Evolutionary conservation across 2,888 invertebrate species (phyloP), one percentile per base, ranked within the genome.

Genomic region (Hipparchia semele): DNA sequence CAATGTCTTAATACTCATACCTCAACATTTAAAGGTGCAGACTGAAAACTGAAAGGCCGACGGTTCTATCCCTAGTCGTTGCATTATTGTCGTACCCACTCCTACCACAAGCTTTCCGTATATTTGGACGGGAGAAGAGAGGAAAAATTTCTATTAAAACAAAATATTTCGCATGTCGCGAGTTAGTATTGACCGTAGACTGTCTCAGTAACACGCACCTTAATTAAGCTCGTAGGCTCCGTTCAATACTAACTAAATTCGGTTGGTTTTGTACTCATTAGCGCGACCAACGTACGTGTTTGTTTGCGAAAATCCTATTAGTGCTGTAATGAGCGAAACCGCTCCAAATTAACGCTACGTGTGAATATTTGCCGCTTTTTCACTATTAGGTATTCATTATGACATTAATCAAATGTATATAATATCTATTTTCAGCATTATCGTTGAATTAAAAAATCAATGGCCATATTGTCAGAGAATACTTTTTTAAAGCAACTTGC

Each of bases 141-240:
- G 39, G 5, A 39, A 5, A 39, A 39, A 39, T 39, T 39, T 39
- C 39, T 39, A 39, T 39, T 39, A 39, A 39, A 39, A 39, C 2
- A 39, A 7, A 6, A 8, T 6, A 49, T 8, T 1, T 2, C 12
- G 10, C 6, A 12, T 6, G 59, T 60, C 59, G 33, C 59, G 3
- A n/a, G 4, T 4, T 12, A 46, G 7, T 60, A 33, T 46, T 10
- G 4, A 12, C 8, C 13, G 8, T 46, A 13, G 13, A 2, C 59
- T 60, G 51, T 33, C 7, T 39, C n/a, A 6, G 51, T 49, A 7
- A 54, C 51, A 61, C 39, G 33, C n/a, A 53, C 53, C 53, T 53
- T 69, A 45, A 61, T 80, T 77, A 75, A 78, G 80, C 80, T 81
- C 81, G 83, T 81, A 81, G 82, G 81, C 80, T 67, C 74, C 79